Evolutionary conservation across 1,140 invertebrate species (phyloP).

Genomic region (Drosophila mojavensis): DNA sequence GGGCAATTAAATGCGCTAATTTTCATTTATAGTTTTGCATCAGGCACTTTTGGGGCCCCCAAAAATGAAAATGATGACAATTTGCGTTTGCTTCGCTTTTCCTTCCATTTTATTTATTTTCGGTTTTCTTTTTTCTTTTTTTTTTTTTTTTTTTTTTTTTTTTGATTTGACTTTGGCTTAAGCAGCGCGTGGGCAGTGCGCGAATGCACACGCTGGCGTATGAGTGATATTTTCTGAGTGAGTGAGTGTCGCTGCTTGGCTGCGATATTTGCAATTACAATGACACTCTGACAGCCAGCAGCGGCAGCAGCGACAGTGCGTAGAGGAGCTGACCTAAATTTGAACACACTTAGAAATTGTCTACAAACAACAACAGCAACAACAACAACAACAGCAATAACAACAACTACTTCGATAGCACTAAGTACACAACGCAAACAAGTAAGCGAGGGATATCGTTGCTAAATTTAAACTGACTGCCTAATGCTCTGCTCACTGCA

Average conservation of each 20-base stretch:
- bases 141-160: too few relatives aligned
- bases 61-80: slow-evolving; percentile 69
- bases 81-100: slow-evolving; percentile 43
- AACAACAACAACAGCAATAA: slow-evolving; percentile 59
- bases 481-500: slow-evolving; percentile 1
- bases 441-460: slow-evolving; percentile 3
- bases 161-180: background rate
- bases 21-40: slow-evolving; percentile 53
- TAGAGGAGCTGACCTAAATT: slow-evolving; percentile 75
- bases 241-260: slow-evolving; percentile 49
- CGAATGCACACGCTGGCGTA: slow-evolving; percentile 60
- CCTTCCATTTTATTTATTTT: background rate
- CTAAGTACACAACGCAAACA: slow-evolving; percentile 75
- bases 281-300: slow-evolving; percentile 58
- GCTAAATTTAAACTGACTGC: background rate
- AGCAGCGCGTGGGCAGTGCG: slow-evolving; percentile 58
- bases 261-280: slow-evolving; percentile 83
- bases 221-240: slow-evolving; percentile 47
- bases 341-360: slow-evolving; percentile 80
- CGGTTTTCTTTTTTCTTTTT: too few relatives aligned
- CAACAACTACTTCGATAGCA: slow-evolving; percentile 68
- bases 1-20: slow-evolving; percentile 81
- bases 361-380: slow-evolving; percentile 67
- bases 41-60: slow-evolving; percentile 26
- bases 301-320: slow-evolving; percentile 57